Evolutionary conservation across 2,797 vertebrate species (phyloP).

Genomic region (Yasuhikotakia modesta): DNA sequence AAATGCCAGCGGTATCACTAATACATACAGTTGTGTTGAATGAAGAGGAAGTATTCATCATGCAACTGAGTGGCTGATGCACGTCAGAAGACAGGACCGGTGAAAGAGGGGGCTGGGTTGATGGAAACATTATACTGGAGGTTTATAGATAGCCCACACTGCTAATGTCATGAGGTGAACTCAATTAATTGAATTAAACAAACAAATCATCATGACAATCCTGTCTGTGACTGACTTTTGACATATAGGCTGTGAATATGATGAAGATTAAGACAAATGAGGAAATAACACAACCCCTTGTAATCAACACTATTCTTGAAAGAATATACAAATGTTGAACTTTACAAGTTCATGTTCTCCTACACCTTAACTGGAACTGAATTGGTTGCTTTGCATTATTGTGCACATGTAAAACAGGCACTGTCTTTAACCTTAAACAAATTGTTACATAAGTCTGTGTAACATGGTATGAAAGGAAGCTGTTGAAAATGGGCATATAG

Average conservation of each 20-base stretch:
- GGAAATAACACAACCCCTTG: constrained; percentile 33
- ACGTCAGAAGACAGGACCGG: background rate
- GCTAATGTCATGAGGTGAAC: constrained; percentile 35
- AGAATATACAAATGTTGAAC: constrained; percentile 42
- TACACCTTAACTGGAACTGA: background rate
- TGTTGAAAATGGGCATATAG: background rate
- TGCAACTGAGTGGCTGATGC: constrained; percentile 48
- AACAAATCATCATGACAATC: background rate
- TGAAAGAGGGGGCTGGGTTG: background rate
- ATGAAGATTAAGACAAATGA: constrained; percentile 11
- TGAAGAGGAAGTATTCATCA: constrained; percentile 69
- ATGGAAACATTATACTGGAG: constrained; percentile 35
- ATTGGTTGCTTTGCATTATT: constrained; percentile 19
- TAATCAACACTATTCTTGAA: constrained; percentile 31
- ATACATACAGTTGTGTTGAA: constrained; percentile 69
- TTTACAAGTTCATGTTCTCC: constrained; percentile 20
- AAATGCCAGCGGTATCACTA: constrained; percentile 68
- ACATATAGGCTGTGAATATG: background rate
- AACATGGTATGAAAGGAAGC: background rate
- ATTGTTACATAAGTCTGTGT: background rate
- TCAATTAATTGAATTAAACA: constrained; percentile 11
- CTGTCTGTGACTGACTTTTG: background rate
- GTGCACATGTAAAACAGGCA: constrained; percentile 12
- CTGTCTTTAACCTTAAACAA: background rate
- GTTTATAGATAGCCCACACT: constrained; percentile 13